Percentiles rank a stretch among this genome's conserved stretches.
Conservation (phyloP, 2,113 vertebrate genomes). For the Charina bottae region DNA sequence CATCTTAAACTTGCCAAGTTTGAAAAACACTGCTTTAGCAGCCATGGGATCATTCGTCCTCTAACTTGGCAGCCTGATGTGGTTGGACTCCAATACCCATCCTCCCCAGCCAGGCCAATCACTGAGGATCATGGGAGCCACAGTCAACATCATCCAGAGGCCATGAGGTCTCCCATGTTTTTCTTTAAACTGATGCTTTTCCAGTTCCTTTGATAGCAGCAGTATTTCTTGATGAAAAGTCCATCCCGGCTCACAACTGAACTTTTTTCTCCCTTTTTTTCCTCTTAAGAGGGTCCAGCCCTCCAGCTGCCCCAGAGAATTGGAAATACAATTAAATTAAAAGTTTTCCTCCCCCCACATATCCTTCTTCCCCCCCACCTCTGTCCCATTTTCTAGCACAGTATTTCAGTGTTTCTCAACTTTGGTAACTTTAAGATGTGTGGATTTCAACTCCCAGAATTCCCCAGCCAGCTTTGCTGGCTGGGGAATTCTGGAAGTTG, state of each 20-base stretch:
- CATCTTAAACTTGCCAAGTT: neutral
- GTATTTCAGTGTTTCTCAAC: too few species aligned
- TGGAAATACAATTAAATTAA: slow-evolving; percentile 6
- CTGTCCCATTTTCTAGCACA: neutral
- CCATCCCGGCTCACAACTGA: neutral
- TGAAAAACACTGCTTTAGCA: neutral
- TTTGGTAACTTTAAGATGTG: too few species aligned
- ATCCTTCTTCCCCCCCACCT: neutral
- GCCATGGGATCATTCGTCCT: neutral
- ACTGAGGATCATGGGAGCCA: neutral
- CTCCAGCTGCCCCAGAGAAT: neutral
- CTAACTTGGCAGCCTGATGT: neutral
- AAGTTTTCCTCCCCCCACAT: slow-evolving; percentile 20
- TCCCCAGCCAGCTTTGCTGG: too few species aligned
- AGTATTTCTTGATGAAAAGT: neutral
- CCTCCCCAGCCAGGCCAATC: too few species aligned
- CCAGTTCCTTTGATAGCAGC: neutral
- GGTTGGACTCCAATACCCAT: neutral
- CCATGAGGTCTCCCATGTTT: neutral
- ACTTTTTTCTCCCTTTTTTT: neutral
- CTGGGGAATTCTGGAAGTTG: too few species aligned
- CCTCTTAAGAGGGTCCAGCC: neutral
- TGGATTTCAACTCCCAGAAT: too few species aligned
- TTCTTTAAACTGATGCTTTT: neutral
- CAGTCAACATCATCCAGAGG: neutral